These are phyloP conservation scores for Tapirus indicus DNA, from an alignment of 2,797 vertebrate species.

Conservation along the genomic window DNA sequence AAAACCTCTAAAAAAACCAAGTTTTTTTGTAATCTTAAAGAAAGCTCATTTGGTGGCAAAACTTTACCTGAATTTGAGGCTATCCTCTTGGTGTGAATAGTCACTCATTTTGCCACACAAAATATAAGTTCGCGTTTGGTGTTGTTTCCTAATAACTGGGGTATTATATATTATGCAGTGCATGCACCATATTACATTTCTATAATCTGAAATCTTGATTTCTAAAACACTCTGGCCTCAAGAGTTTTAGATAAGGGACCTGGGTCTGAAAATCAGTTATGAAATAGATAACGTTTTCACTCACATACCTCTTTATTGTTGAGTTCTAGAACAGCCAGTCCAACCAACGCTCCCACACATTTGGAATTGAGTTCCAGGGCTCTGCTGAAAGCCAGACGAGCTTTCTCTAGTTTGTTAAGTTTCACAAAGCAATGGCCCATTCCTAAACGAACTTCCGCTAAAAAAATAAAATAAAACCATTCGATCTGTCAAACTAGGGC, in stretches of 20 bases:
- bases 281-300: background rate
- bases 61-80: background rate
- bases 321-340: slow-evolving; percentile 97
- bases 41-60: background rate
- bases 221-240: background rate
- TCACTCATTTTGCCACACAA: slow-evolving; percentile 2
- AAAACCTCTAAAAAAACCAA: background rate
- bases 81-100: background rate
- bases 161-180: background rate
- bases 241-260: background rate
- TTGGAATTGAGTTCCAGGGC: slow-evolving; percentile 98
- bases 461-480: slow-evolving; percentile 60
- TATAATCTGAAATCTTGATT: background rate
- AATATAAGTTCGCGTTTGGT: background rate
- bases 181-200: background rate
- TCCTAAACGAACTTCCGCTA: slow-evolving; percentile 97
- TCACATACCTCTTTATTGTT: slow-evolving; percentile 96
- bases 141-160: background rate
- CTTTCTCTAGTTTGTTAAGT: slow-evolving; percentile 98
- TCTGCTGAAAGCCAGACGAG: slow-evolving; percentile 96
- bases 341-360: slow-evolving; percentile 98
- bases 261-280: background rate
- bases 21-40: background rate
- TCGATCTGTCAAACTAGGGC: background rate
- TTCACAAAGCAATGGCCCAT: slow-evolving; percentile 99